phyloP scores from a whole-genome alignment of 1,140 invertebrate species.

The Limonius californicus region DNA sequence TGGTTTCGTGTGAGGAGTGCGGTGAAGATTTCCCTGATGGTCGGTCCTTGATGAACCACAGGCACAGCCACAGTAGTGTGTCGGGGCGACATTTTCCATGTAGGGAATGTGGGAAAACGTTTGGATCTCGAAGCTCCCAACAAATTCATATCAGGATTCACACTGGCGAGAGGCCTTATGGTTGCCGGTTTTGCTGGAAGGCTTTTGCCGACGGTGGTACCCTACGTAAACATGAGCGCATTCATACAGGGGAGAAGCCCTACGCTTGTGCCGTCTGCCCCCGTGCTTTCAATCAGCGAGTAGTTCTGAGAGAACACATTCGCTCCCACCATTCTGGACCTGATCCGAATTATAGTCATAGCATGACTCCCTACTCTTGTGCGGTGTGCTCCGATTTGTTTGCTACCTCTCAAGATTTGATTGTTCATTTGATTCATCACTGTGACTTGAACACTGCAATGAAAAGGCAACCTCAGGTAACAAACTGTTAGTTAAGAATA shows the following conservation, averaged over 20 bases:
- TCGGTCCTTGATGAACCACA: slow-evolving; percentile 64
- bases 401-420: slow-evolving; percentile 66
- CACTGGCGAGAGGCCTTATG: slow-evolving; percentile 78
- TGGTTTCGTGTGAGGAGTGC: slow-evolving; percentile 65
- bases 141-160: slow-evolving; percentile 90
- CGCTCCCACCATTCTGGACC: slow-evolving; percentile 76
- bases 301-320: slow-evolving; percentile 76
- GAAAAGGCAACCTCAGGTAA: slow-evolving; percentile 65
- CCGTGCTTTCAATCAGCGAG: slow-evolving; percentile 78
- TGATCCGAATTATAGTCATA: slow-evolving; percentile 55
- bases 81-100: slow-evolving; percentile 76
- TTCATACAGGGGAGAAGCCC: slow-evolving; percentile 94
- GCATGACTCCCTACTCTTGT: slow-evolving; percentile 62
- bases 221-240: slow-evolving; percentile 93
- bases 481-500: too few relatives aligned
- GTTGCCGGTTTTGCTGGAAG: slow-evolving; percentile 95
- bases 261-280: slow-evolving; percentile 94
- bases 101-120: slow-evolving; percentile 78
- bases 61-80: slow-evolving; percentile 54
- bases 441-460: slow-evolving; percentile 78
- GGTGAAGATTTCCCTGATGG: slow-evolving; percentile 69
- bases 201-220: slow-evolving; percentile 98
- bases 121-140: slow-evolving; percentile 82
- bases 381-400: slow-evolving; percentile 69
- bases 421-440: slow-evolving; percentile 75